Evolutionary conservation across 2,113 vertebrate species (phyloP), one percentile per base, ranked within the genome.

Genomic region (Siniperca chuatsi): DNA sequence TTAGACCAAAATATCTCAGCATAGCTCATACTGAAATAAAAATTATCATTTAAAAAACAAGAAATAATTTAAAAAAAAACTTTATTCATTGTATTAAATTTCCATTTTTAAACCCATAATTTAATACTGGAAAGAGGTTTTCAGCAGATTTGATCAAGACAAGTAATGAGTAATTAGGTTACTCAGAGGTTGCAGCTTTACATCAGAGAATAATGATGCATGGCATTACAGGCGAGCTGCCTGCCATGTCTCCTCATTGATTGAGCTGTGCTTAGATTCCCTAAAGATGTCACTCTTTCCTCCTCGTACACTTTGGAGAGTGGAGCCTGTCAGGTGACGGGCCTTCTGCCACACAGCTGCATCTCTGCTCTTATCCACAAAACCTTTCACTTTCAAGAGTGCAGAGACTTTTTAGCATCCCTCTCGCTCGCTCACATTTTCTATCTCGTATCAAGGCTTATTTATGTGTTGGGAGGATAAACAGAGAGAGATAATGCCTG

Each of bases 161-260:
- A 11, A 62, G 15, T 50, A 68, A 79, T 66, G 61, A 83, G 81
- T 78, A 86, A 87, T 76, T 77, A 6, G 61, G 77, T 81, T 83
- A 75, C 71, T 77, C 46, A 10, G 80, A 87, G 79, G 86, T 62
- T 80, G 57, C 57, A 46, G 75, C 58, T 68, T 70, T 71, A 25
- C n/a, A 77, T 76, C 73, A 78, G 81, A 79, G 86, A 80, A 91
- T 88, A 86, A 90, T 82, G 79, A 85, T 50, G 75, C 81, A 69
- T 79, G 88, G 90, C 75, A 91, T 93, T 87, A 82, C 18, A 78
- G 79, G 37, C 42, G 15, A 67, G 81, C 87, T 62, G 20, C 75
- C 78, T 46, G 46, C 69, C 21, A 37, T 23, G 83, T 84, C 81
- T 83, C 55, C 57, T 52, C 18, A 25, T 10, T 90, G 83, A 92